Conservation (phyloP, 2,113 vertebrate species). For the Cephalopterus ornatus region DNA sequence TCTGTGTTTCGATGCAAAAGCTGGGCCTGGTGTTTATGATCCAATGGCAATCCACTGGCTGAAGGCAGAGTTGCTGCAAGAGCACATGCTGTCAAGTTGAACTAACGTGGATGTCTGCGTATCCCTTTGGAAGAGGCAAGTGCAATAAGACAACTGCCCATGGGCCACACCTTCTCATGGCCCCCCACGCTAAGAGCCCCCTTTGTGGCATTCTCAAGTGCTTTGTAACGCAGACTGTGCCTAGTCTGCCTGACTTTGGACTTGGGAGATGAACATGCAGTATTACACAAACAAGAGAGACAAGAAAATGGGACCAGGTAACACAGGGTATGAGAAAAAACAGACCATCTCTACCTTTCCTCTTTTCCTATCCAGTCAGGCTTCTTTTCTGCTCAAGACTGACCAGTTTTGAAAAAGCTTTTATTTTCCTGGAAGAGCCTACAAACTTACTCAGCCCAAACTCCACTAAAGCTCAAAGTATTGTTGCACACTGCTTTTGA, state of each 20-base stretch:
- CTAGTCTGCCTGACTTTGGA: background rate
- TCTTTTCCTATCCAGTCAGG: background rate
- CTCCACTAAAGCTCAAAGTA: background rate
- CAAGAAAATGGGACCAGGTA: background rate
- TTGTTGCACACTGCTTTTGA: background rate
- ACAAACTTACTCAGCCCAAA: background rate
- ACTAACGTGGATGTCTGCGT: background rate
- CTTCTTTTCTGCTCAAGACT: background rate
- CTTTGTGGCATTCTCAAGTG: background rate
- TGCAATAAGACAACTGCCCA: background rate
- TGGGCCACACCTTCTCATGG: background rate
- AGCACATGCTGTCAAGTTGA: background rate
- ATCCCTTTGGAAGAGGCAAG: rapidly evolving
- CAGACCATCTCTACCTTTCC: background rate
- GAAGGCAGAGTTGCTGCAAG: background rate
- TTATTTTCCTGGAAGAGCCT: background rate
- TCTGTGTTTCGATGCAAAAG: background rate
- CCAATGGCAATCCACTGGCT: background rate
- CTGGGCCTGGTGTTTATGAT: background rate
- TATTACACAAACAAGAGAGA: background rate
- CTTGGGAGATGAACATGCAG: background rate
- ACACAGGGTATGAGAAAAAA: background rate
- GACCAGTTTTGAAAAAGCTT: background rate
- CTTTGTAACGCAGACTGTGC: background rate
- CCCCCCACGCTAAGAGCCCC: rapidly evolving